Percentiles rank a stretch among this genome's conserved stretches.
Evolutionary conservation across 2,113 vertebrate species (phyloP).

Genomic region (Orycteropus afer): DNA sequence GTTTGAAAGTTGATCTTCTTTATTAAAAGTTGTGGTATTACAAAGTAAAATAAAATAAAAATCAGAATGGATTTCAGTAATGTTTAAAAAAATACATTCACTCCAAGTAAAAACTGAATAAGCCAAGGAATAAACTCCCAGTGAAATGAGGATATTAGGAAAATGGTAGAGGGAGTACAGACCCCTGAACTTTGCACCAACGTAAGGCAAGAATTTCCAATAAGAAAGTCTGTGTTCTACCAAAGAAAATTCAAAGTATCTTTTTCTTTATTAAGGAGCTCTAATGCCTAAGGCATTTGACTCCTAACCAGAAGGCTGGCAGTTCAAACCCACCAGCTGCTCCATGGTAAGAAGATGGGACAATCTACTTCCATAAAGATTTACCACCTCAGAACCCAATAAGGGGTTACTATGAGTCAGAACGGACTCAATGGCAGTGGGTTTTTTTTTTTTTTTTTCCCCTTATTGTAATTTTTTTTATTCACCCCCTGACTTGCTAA

Average conservation of each 20-base stretch:
- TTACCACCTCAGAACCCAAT: too few species aligned
- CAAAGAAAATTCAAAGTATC: neutral
- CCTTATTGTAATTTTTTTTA: too few species aligned
- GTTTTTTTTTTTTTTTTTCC: too few species aligned
- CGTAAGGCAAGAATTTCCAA: neutral
- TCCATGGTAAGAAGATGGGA: too few species aligned
- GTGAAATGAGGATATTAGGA: neutral
- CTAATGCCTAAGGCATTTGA: too few species aligned
- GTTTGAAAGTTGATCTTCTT: conserved; percentile 43
- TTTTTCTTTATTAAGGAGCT: conserved; percentile 1
- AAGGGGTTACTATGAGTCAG: too few species aligned
- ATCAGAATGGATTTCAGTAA: conserved; percentile 31
- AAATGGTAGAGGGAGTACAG: neutral
- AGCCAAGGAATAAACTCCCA: neutral
- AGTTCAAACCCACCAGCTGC: too few species aligned
- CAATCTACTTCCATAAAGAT: too few species aligned
- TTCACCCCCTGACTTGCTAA: too few species aligned
- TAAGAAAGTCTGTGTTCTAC: neutral
- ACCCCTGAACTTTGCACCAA: neutral
- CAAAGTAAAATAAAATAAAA: conserved; percentile 31
- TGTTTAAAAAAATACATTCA: conserved; percentile 10
- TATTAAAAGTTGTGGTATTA: neutral
- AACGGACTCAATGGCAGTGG: too few species aligned
- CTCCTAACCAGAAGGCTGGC: too few species aligned
- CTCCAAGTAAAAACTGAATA: conserved; percentile 27